phyloP scores from a whole-genome alignment of 2,113 vertebrate genomes.

The Pogona vitticeps region DNA sequence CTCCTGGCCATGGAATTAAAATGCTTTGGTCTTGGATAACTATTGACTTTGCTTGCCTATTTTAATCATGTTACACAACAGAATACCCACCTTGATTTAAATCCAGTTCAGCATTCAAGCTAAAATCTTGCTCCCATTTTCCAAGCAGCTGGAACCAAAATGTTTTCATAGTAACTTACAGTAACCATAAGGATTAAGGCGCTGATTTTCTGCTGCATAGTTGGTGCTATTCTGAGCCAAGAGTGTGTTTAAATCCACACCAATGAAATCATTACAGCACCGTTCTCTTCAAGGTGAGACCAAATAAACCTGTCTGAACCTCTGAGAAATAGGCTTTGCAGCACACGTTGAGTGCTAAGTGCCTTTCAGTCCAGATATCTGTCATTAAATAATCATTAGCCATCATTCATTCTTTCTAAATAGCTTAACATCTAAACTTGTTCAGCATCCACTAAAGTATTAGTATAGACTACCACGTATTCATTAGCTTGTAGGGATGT shows the following conservation, averaged over 20 bases:
- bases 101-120: constrained; percentile 17
- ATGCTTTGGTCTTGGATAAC: background rate
- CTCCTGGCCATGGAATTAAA: background rate
- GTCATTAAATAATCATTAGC: constrained; percentile 79
- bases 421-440: constrained; percentile 69
- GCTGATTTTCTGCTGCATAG: constrained; percentile 63
- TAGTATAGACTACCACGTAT: constrained; percentile 58
- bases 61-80: background rate
- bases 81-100: background rate
- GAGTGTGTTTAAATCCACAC: constrained; percentile 74
- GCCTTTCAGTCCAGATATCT: constrained; percentile 73
- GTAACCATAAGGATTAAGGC: constrained; percentile 63
- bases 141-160: constrained; percentile 14
- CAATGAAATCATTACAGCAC: constrained; percentile 73
- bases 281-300: constrained; percentile 78
- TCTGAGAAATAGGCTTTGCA: constrained; percentile 76
- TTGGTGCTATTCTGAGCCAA: constrained; percentile 73
- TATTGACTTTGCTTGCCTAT: background rate
- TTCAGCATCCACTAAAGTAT: constrained; percentile 53
- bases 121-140: constrained; percentile 18
- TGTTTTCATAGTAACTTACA: background rate
- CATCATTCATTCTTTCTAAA: constrained; percentile 75
- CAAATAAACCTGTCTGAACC: constrained; percentile 78
- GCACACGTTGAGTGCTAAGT: constrained; percentile 74
- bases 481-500: constrained; percentile 59